Base-by-base conservation (phyloP, 1,140 invertebrate genomes). In the Papilio dardanus region DNA sequence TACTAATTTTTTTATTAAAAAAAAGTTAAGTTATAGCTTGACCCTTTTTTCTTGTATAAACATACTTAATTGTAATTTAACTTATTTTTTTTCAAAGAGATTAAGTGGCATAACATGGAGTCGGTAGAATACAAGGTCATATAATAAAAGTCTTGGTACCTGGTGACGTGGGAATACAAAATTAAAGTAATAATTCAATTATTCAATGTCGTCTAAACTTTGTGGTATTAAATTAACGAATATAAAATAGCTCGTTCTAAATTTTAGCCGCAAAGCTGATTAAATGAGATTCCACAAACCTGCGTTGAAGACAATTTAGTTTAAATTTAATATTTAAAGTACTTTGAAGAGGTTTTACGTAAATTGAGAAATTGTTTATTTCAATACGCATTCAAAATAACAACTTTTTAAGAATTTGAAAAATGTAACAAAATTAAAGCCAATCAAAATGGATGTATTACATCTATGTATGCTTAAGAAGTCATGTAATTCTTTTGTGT, bases 241-340 rank as follows among this genome's bases (percentile, higher is more conserved):
- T 62, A 16, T 62, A 62, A 62, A 14, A 62, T 62, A 62, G 12
- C 21, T 28, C 54, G 10, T 62, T 62, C 54, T 28, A 62, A 62
- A 62, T 62, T 62, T 28, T 62, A 62, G 54, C 54, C 54, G 24
- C 54, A 62, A 62, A 62, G 54, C 54, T 62, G 54, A 62, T 62
- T 62, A 62, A 62, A 62, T 28, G 54, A 62, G 54, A 62, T 62
- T 62, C 24, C 54, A 28, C 54, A 28, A 62, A 62, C 10, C 54
- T 62, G 54, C 24, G 54, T 30, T 28, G 3, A 28, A 62, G 54
- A 62, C 54, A 62, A 62, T 62, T 62, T 62, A 28, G 24, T 28
- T 62, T 62, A 28, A 62, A 30, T 62, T 62, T 62, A 62, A 62
- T 62, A 16, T 24, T 30, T 28, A 62, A 62, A 62, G 10, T 62